Base-by-base conservation (phyloP, 2,797 vertebrate genomes). In the Simalia tracyae region DNA sequence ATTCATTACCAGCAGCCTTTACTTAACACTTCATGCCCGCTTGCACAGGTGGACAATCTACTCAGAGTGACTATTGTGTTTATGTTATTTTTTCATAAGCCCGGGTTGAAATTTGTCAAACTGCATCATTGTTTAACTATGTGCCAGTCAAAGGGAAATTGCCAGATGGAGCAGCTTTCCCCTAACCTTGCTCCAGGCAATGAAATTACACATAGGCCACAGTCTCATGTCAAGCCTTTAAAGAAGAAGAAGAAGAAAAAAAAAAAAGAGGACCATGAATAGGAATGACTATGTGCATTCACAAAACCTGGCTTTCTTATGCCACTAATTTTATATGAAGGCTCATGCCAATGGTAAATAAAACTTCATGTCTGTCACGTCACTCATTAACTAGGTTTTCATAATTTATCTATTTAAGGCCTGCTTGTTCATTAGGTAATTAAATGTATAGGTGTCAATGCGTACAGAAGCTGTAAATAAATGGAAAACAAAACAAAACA, bases 91-190 rank as follows among this genome's bases (percentile, higher is more conserved):
- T 98, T 98, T 98, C 98, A 98, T 98, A 98, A 98, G 97, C 98
- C 98, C 96, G 97, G 97, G 98, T 98, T 98, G 97, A 98, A 98
- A 99, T 99, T 98, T 98, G 98, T 99, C 98, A 99, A 98, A 98
- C 98, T 98, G 97, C 98, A 98, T 98, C 98, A 98, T 98, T 99
- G 98, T 99, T 98, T 98, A 98, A 97, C 96, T 98, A 98, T 97
- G 97, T 98, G 98, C 98, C 98, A 98, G 97, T 99, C 98, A 98
- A 98, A 98, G 94, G 96, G 97, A 96, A 95, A 94, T 96, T 97
- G 97, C 98, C 98, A 99, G 98, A 98, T 98, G 98, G 98, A 96
- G 98, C 94, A 84, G 95, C 97, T 97, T 97, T 98, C 97, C 97
- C 96, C 97, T 97, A 97, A 98, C 98, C 96, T 98, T 97, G 98